phyloP scores from a whole-genome alignment of 2,797 vertebrate genomes.

The Discoglossus pictus region DNA sequence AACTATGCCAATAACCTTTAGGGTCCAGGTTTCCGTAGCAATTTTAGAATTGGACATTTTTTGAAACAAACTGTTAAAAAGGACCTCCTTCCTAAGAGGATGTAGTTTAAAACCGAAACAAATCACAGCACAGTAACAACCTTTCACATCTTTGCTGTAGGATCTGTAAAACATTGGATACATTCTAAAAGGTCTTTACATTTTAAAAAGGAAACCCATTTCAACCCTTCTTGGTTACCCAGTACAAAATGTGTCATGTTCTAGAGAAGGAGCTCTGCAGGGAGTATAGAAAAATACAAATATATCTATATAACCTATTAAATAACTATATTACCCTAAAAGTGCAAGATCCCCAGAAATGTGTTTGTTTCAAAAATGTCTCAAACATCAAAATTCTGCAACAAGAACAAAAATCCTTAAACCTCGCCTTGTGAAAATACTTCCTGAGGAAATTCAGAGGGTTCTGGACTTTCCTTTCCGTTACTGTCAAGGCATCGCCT shows the following conservation, averaged over 20 bases:
- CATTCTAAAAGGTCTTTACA: constrained; percentile 32
- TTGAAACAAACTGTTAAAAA: constrained; percentile 3
- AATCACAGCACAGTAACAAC: neutral
- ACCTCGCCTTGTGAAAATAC: constrained; percentile 63
- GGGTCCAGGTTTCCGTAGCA: constrained; percentile 73
- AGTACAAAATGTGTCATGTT: too few species aligned
- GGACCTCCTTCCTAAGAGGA: neutral
- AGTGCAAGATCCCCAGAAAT: constrained; percentile 28
- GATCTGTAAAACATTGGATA: neutral
- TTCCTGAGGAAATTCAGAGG: constrained; percentile 70
- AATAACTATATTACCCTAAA: constrained; percentile 39
- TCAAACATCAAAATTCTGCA: neutral
- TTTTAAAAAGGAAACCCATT: neutral
- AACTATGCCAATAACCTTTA: constrained; percentile 74
- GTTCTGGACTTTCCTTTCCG: constrained; percentile 76
- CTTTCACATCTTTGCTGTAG: neutral
- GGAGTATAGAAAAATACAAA: neutral
- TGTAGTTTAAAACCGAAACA: neutral
- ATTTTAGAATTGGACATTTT: constrained; percentile 30
- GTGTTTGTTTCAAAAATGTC: constrained; percentile 22
- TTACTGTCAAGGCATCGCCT: constrained; percentile 80
- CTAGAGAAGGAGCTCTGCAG: too few species aligned
- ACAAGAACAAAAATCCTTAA: constrained; percentile 67
- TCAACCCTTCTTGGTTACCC: too few species aligned
- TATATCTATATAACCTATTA: constrained; percentile 31